These are phyloP conservation scores for Rhyacichthys aspro DNA, from an alignment of 2,797 vertebrate genomes.

Conservation along the genomic window DNA sequence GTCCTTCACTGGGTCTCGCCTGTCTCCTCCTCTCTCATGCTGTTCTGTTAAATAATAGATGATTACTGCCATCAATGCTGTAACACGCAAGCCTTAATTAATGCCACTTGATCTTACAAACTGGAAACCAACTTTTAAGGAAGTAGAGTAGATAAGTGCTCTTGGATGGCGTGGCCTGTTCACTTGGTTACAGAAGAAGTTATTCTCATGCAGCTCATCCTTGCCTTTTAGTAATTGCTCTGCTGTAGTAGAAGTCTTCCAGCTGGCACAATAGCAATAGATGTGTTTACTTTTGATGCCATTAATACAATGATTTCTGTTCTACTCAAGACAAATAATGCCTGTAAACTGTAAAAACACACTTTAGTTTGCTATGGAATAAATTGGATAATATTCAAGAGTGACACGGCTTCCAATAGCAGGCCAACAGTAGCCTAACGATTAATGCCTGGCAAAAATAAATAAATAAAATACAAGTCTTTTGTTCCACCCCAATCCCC, in stretches of 20 bases:
- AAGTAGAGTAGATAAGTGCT: constrained; percentile 37
- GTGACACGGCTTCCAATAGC: constrained; percentile 15
- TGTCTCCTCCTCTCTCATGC: constrained; percentile 22
- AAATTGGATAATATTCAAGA: constrained; percentile 8
- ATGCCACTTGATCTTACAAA: constrained; percentile 24
- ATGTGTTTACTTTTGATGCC: too few species aligned
- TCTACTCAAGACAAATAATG: constrained; percentile 1
- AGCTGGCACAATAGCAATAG: too few species aligned
- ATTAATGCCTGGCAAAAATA: constrained; percentile 40
- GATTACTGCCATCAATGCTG: constrained; percentile 53
- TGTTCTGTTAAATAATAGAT: constrained; percentile 51
- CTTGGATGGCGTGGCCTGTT: constrained; percentile 36
- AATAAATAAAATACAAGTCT: constrained; percentile 24
- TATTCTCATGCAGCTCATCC: constrained; percentile 25
- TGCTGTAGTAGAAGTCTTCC: background rate
- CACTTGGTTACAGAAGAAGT: constrained; percentile 28
- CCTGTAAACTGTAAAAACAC: constrained; percentile 13
- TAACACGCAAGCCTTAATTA: constrained; percentile 54
- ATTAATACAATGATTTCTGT: constrained; percentile 27
- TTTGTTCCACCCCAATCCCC: constrained; percentile 35
- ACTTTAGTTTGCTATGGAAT: constrained; percentile 4
- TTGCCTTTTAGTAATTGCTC: constrained; percentile 37
- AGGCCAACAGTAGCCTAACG: constrained; percentile 58
- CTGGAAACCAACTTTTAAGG: constrained; percentile 27
- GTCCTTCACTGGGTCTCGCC: constrained; percentile 29